These are phyloP conservation scores for Peromyscus maniculatus DNA, from an alignment of 2,113 vertebrate genomes.

Conservation along the genomic window DNA sequence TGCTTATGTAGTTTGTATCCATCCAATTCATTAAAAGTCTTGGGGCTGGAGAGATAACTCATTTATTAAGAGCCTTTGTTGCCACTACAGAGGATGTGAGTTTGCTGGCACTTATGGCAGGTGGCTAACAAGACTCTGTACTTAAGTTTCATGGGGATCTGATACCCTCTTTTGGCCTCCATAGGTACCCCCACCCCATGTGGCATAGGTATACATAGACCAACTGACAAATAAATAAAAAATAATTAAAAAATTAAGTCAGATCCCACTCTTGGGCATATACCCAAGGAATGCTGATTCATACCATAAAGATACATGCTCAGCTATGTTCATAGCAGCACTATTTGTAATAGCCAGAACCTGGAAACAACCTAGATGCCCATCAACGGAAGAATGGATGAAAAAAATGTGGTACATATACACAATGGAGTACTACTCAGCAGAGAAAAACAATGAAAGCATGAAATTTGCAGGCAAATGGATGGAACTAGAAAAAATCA, in stretches of 20 bases:
- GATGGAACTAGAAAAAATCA: too few relatives aligned
- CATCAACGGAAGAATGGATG: too few relatives aligned
- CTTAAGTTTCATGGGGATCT: neutral
- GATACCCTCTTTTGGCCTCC: neutral
- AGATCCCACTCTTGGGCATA: too few relatives aligned
- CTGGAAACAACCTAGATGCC: too few relatives aligned
- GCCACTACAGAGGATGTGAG: neutral
- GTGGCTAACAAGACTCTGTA: neutral
- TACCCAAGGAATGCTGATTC: too few relatives aligned
- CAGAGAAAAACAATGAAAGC: too few relatives aligned
- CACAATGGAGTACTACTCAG: too few relatives aligned
- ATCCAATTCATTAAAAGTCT: slow-evolving; percentile 23
- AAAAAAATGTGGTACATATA: too few relatives aligned
- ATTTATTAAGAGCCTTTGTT: neutral
- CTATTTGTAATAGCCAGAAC: too few relatives aligned
- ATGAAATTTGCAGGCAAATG: too few relatives aligned
- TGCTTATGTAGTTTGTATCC: neutral
- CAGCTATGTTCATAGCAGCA: too few relatives aligned
- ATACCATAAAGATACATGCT: too few relatives aligned
- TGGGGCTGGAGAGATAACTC: neutral
- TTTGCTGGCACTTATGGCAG: neutral
- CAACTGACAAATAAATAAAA: neutral
- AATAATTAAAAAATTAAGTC: neutral
- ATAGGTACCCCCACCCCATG: neutral
- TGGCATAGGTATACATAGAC: neutral